Evolutionary conservation across 2,888 invertebrate genomes (phyloP), one percentile per base, ranked within the genome.

Genomic region (Chydorus sphaericus): DNA sequence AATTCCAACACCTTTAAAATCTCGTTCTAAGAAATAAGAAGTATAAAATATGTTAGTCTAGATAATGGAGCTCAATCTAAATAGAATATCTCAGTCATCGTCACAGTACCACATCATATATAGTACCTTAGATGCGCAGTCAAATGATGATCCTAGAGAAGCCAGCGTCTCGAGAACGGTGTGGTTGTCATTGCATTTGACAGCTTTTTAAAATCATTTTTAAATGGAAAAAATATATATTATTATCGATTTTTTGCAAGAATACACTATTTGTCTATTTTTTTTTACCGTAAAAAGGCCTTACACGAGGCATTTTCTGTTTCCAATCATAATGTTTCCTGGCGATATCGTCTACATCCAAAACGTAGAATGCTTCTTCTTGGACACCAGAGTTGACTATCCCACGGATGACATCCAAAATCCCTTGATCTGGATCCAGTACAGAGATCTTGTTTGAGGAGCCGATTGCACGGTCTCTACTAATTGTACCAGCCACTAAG

Each of bases 151-250:
- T 50, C 96, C 97, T 62, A 94, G 76, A 28, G 86, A 80, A 23
- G 90, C 90, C 64, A 98, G 75, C 6, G 87, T 80, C 69, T 85
- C 80, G 62, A 98, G 73, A 58, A 98, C 79, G 61, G 82, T 73
- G 56, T 80, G 76, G 68, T 85, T 85, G 66, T 93, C 90, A 73
- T 98, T 97, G 74, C 97, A 98, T 71, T 98, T 98, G 60, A 98
- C 93, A 63, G 97, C 93, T 74, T 71, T 67, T 54, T 28, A 58
- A 54, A 39, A n/a, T 51, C 30, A 10, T 4, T 37, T 44, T 14
- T 10, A 16, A 39, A 39, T 20, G 1, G 7, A 4, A 1, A 26
- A 16, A n/a, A n/a, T n/a, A 10, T 28, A 28, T 26, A 14, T 26
- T 6, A 7, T 14, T 23, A 4, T 10, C 10, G 20, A 48, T 3